These are phyloP conservation scores for Mamestra configurata DNA, from an alignment of 1,140 invertebrate species.

Conservation along the genomic window DNA sequence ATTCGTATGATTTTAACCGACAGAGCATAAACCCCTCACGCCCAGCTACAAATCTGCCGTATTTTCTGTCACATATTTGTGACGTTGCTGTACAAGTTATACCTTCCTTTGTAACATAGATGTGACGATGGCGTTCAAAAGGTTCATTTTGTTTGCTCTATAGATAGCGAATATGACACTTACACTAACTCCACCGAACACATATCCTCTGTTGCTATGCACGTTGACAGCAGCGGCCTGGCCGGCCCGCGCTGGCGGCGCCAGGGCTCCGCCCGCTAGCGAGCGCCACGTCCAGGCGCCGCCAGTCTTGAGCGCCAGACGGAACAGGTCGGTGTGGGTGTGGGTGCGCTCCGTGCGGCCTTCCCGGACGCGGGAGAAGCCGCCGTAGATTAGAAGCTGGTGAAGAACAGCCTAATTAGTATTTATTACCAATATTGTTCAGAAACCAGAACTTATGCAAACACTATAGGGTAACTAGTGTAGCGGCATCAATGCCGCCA, in stretches of 20 bases:
- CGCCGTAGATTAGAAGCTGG: slow-evolving; percentile 94
- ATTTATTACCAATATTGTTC: no score
- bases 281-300: slow-evolving; percentile 66
- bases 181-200: slow-evolving; percentile 87
- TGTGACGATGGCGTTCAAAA: no score
- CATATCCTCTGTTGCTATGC: slow-evolving; percentile 90
- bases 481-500: no score
- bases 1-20: no score
- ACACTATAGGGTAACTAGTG: no score
- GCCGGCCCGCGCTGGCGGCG: slow-evolving; percentile 66
- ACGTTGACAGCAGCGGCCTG: slow-evolving; percentile 76
- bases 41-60: no score
- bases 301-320: slow-evolving; percentile 91
- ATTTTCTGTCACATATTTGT: no score
- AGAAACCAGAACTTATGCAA: no score
- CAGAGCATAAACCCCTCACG: no score
- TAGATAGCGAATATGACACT: slow-evolving; percentile 53
- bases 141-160: no score
- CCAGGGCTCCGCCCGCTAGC: slow-evolving; percentile 55
- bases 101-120: no score
- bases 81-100: no score
- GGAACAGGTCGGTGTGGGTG: slow-evolving; percentile 95
- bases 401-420: neutral
- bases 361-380: slow-evolving; percentile 94
- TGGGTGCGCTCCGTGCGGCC: slow-evolving; percentile 94